phyloP scores from a whole-genome alignment of 2,797 vertebrate genomes.

The Cirrhinus mrigala region DNA sequence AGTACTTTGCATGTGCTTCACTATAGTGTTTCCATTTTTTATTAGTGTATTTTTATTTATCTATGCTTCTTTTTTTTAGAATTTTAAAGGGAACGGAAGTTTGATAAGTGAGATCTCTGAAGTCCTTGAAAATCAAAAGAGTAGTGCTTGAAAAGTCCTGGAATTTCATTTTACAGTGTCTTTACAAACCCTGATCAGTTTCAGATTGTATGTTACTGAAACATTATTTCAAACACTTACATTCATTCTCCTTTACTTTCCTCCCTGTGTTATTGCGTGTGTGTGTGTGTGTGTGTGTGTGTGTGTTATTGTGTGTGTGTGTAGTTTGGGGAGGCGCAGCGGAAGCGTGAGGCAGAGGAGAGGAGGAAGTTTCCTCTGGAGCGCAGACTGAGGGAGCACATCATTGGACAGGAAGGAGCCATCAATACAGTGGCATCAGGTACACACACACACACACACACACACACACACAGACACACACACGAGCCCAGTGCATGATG shows the following conservation, averaged over 20 bases:
- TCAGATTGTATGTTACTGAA: background rate
- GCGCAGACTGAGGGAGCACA: constrained; percentile 91
- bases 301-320: background rate
- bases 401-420: constrained; percentile 94
- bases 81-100: too few species aligned
- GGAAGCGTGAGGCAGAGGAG: constrained; percentile 85
- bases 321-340: constrained; percentile 89
- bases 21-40: too few species aligned
- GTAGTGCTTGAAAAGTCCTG: too few species aligned
- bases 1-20: too few species aligned
- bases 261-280: background rate
- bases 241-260: background rate
- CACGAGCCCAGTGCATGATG: constrained; percentile 10
- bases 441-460: constrained; percentile 64
- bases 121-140: too few species aligned
- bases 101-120: too few species aligned
- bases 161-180: too few species aligned
- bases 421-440: constrained; percentile 94
- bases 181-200: background rate
- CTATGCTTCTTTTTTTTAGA: too few species aligned
- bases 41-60: too few species aligned
- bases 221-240: background rate
- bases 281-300: background rate
- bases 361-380: constrained; percentile 92
- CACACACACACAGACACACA: constrained; percentile 43